Evolutionary conservation across 2,888 invertebrate species (phyloP).

Genomic region (Fragum fragum): DNA sequence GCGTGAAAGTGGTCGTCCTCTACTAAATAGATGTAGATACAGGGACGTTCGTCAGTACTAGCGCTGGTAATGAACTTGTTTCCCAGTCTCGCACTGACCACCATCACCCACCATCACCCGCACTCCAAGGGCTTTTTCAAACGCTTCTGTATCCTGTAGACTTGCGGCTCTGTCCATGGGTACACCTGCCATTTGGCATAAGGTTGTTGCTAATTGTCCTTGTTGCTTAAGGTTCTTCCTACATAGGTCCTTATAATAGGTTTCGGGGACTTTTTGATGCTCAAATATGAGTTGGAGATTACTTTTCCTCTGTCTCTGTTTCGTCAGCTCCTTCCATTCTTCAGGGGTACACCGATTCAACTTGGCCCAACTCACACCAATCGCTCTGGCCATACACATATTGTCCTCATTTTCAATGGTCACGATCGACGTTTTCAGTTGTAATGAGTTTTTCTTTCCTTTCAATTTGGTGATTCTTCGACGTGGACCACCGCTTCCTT

Average conservation of each 20-base stretch:
- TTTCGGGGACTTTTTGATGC: slow-evolving; percentile 38
- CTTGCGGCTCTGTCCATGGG: slow-evolving; percentile 42
- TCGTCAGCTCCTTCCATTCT: slow-evolving; percentile 46
- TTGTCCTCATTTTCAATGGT: slow-evolving; percentile 53
- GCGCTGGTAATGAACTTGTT: slow-evolving; percentile 53
- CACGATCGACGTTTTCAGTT: slow-evolving; percentile 44
- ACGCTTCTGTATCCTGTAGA: slow-evolving; percentile 30
- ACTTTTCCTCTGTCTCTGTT: slow-evolving; percentile 33
- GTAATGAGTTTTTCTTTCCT: slow-evolving; percentile 40
- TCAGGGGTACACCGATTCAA: slow-evolving; percentile 33
- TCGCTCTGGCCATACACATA: slow-evolving; percentile 49
- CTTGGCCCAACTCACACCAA: slow-evolving; percentile 47
- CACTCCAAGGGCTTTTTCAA: slow-evolving; percentile 37
- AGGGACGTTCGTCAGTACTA: slow-evolving; percentile 34
- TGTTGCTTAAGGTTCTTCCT: slow-evolving; percentile 26
- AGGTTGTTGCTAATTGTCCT: slow-evolving; percentile 37
- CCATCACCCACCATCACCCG: slow-evolving; percentile 59
- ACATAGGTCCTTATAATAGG: slow-evolving; percentile 33
- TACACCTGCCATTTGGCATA: slow-evolving; percentile 42
- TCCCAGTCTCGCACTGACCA: slow-evolving; percentile 54
- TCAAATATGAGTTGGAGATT: slow-evolving; percentile 47
- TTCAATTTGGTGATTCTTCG: slow-evolving; percentile 38
- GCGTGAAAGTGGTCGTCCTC: slow-evolving; percentile 48
- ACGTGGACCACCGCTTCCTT: slow-evolving; percentile 42
- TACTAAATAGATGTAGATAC: slow-evolving; percentile 50